Evolutionary conservation across 2,797 vertebrate genomes (phyloP).

Genomic region (Trichosurus vulpecula): DNA sequence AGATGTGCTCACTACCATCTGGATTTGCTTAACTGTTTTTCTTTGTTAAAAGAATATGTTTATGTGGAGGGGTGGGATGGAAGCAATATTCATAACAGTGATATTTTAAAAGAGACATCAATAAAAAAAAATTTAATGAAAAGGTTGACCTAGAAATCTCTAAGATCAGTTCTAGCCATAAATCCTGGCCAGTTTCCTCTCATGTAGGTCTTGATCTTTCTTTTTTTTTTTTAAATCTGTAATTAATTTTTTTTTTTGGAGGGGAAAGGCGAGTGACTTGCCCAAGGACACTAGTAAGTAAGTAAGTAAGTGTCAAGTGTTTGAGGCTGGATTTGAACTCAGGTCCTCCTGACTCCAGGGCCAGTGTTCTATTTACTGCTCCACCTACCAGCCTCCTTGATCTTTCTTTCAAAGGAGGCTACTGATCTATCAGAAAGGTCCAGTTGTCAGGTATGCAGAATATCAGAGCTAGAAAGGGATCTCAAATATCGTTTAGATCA

Average conservation of each 20-base stretch:
- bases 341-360: too few species aligned
- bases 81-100: background rate
- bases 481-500: background rate
- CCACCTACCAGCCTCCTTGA: too few species aligned
- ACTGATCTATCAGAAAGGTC: too few species aligned
- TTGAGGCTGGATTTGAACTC: too few species aligned
- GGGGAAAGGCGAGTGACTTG: too few species aligned
- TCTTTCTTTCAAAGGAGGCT: too few species aligned
- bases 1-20: background rate
- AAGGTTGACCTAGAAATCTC: background rate
- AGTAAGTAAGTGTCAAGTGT: too few species aligned
- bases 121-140: background rate
- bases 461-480: background rate
- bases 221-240: too few species aligned
- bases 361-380: too few species aligned
- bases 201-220: background rate
- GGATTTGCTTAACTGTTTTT: background rate
- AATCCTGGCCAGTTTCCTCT: background rate
- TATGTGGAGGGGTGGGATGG: background rate
- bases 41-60: background rate
- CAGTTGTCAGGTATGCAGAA: background rate
- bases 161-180: background rate
- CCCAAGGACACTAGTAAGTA: too few species aligned
- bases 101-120: background rate
- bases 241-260: too few species aligned